Evolutionary conservation across 2,888 invertebrate genomes (phyloP), one percentile per base, ranked within the genome.

Genomic region (Heliconius charithonia): DNA sequence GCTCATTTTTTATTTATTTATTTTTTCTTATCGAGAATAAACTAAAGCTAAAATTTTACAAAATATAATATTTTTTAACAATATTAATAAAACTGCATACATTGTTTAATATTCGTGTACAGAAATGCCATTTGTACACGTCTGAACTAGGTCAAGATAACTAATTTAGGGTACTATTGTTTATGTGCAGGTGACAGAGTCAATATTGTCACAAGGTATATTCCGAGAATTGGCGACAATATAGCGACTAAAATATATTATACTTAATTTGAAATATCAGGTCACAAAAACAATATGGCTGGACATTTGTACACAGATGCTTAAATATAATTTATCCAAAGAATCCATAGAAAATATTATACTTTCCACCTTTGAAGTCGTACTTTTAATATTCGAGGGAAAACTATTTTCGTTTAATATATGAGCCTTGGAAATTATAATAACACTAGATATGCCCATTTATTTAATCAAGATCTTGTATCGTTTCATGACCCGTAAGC

Each of bases 401-500:
- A 62, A 62, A n/a, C 9, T n/a, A 0, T n/a, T 25, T n/a, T 62
- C 3, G 0, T 25, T 12, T 25, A 62, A 62, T 62, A 25, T 62
- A n/a, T 19, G 19, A 4, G 25, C 2, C 0, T 63, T 63, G 16
- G 3, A 27, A 27, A 29, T 16, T 27, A 7, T 65, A 6, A 29
- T 22, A 27, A 29, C 9, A 29, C 29, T 19, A 65, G 32, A 66
- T 66, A 45, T 51, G 7, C 6, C 12, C 1, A n/a, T n/a, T n/a
- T n/a, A 37, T 32, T 66, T 29, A 66, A 66, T 80, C 72, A 74
- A 63, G 27, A 73, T 85, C 83, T 85, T 84, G 86, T 86, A 87
- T 86, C 84, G 87, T 80, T 84, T 85, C 84, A 82, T 86, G 86
- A 88, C 84, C 87, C 85, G 86, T 85, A 87, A 87, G 88, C 83